phyloP scores from a whole-genome alignment of 2,888 invertebrate species.

The Callyntrura sp. region DNA sequence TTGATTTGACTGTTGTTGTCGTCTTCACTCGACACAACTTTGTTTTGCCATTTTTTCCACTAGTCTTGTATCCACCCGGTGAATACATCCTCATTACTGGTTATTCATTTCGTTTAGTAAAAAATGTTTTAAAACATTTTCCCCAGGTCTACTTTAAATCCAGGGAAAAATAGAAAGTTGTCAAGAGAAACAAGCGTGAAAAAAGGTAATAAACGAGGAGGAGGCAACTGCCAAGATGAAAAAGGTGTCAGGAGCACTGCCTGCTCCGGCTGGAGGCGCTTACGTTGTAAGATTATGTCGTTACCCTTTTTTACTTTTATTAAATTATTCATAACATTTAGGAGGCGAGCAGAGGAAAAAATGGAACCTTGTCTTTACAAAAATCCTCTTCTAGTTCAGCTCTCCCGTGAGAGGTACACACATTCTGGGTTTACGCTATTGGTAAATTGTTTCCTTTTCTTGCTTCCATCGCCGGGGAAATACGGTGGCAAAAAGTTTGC shows the following conservation, averaged over 20 bases:
- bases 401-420: too few relatives aligned
- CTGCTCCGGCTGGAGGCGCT: too few relatives aligned
- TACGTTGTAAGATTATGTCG: background rate
- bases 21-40: background rate
- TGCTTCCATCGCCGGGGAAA: too few relatives aligned
- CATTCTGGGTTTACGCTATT: too few relatives aligned
- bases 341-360: background rate
- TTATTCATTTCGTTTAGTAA: conserved; percentile 8
- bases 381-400: too few relatives aligned
- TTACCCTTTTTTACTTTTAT: conserved; percentile 4
- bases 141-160: background rate
- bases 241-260: conserved; percentile 33
- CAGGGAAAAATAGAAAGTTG: background rate
- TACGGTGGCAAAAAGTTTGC: too few relatives aligned
- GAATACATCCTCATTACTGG: conserved; percentile 21
- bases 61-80: conserved; percentile 53
- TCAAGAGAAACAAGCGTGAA: background rate
- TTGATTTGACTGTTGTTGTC: background rate
- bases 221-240: conserved; percentile 5
- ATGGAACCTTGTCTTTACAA: too few relatives aligned
- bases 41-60: background rate
- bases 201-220: background rate
- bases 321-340: background rate
- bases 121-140: background rate
- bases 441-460: too few relatives aligned